These are phyloP conservation scores for Enoplosus armatus DNA, from an alignment of 2,797 vertebrate species.

Conservation along the genomic window DNA sequence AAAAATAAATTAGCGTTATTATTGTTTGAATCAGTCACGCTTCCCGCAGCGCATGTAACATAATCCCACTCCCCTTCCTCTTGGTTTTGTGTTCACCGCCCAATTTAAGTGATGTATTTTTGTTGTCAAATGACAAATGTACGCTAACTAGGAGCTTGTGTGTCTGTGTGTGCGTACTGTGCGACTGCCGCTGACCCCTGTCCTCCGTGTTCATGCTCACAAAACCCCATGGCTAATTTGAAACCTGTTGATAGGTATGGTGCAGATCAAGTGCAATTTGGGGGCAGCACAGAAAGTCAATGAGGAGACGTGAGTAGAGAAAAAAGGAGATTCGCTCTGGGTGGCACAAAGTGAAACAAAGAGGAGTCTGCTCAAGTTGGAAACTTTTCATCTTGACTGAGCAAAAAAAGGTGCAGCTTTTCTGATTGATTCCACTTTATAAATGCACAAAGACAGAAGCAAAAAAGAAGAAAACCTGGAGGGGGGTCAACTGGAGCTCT, in stretches of 20 bases:
- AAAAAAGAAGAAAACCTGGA: not conserved
- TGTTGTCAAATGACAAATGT: conserved; percentile 82
- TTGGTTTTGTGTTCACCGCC: conserved; percentile 71
- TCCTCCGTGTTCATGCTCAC: conserved; percentile 51
- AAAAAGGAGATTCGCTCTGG: not conserved
- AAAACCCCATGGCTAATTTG: conserved; percentile 61
- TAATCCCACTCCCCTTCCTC: conserved; percentile 65
- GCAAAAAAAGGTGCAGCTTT: conserved; percentile 3
- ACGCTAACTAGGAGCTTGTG: conserved; percentile 59
- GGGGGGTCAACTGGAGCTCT: not conserved
- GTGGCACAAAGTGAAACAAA: conserved; percentile 33
- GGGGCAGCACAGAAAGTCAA: conserved; percentile 40
- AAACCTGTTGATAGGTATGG: conserved; percentile 72
- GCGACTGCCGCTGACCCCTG: conserved; percentile 59
- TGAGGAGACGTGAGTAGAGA: not conserved
- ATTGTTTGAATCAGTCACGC: conserved; percentile 79
- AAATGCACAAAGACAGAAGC: not conserved
- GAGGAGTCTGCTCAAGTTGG: not conserved
- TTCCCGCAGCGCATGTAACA: conserved; percentile 66
- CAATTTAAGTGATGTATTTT: conserved; percentile 80
- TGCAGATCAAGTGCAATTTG: conserved; percentile 65
- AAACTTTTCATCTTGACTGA: not conserved
- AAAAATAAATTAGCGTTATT: conserved; percentile 82
- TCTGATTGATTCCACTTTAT: not conserved
- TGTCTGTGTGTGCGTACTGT: conserved; percentile 27